These are phyloP conservation scores for Parazoanthus darwini DNA, from an alignment of 92 coral and sea anemone species.

Conservation along the genomic window DNA sequence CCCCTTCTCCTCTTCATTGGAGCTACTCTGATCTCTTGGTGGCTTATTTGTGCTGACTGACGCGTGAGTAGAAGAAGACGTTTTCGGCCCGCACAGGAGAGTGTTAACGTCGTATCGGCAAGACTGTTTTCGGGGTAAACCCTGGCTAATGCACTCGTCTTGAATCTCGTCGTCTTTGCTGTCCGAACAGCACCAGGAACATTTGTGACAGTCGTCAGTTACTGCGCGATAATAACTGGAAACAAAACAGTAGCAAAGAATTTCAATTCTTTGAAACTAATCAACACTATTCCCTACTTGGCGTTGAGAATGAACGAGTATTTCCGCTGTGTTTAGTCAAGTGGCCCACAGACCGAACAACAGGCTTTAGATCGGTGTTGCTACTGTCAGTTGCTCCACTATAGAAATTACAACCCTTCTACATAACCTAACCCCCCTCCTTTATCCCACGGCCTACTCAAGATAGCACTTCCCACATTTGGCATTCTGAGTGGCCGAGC, in stretches of 20 bases:
- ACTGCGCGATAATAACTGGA: conserved; percentile 57
- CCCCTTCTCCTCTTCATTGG: background rate
- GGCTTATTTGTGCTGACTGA: background rate
- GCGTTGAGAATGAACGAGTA: no score
- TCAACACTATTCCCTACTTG: no score
- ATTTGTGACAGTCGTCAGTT: conserved; percentile 70
- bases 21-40: background rate
- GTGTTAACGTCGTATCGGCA: conserved; percentile 55
- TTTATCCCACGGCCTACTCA: conserved; percentile 51
- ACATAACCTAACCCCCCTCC: no score
- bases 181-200: conserved; percentile 73
- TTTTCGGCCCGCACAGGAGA: conserved; percentile 11
- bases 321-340: no score
- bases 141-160: conserved; percentile 59
- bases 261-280: background rate
- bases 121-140: conserved; percentile 59
- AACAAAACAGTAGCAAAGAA: background rate
- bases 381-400: no score
- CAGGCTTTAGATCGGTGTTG: no score
- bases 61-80: background rate
- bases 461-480: conserved; percentile 73
- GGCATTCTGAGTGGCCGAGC: conserved; percentile 62
- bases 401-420: no score
- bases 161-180: conserved; percentile 53
- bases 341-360: no score